phyloP scores from a whole-genome alignment of 2,113 vertebrate species.

The Hypanus sabinus region DNA sequence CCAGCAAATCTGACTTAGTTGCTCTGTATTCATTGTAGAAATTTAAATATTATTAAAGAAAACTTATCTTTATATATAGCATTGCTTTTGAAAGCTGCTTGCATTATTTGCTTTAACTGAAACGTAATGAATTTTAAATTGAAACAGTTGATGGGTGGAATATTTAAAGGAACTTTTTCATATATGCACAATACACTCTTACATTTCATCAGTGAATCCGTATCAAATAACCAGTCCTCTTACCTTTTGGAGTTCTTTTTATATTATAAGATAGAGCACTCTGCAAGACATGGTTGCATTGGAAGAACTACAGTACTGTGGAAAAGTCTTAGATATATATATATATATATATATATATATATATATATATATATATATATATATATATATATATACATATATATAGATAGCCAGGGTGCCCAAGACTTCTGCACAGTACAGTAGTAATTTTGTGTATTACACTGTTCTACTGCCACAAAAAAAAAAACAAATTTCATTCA shows the following conservation, averaged over 20 bases:
- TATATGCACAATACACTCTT: background rate
- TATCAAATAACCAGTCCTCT: background rate
- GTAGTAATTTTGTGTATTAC: too few species aligned
- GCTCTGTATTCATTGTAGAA: background rate
- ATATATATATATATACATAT: too few species aligned
- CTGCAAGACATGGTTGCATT: background rate
- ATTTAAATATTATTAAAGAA: background rate
- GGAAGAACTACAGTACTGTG: background rate
- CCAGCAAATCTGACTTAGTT: background rate
- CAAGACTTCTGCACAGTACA: too few species aligned
- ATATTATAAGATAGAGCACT: background rate
- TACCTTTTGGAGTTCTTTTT: background rate
- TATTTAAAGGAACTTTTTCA: background rate
- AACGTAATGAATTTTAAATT: too few species aligned
- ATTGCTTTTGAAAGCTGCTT: background rate
- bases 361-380: too few species aligned
- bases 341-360: too few species aligned
- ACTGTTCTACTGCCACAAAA: too few species aligned
- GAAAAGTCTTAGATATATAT: too few species aligned
- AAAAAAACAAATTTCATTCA: too few species aligned
- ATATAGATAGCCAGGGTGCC: too few species aligned
- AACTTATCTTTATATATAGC: background rate
- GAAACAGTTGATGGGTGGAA: background rate
- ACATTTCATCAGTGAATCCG: background rate
- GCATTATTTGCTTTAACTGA: background rate